Conservation (phyloP, 2,113 vertebrate species). For the Mormyrus iriodes region DNA sequence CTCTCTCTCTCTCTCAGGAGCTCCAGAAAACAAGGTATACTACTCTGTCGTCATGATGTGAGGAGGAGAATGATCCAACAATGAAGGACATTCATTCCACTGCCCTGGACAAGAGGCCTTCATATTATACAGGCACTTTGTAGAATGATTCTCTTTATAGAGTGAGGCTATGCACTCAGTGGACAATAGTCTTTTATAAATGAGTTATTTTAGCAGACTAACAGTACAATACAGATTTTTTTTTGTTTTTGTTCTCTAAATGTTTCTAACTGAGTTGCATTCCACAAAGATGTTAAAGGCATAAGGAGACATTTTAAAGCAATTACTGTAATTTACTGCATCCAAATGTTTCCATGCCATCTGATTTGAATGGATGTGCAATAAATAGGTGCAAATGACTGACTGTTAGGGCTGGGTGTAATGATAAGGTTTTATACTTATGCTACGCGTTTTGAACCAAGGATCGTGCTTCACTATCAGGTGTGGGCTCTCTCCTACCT, state of each 20-base stretch:
- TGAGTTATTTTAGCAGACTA: neutral
- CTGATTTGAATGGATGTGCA: neutral
- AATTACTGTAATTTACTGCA: neutral
- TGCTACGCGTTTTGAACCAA: neutral
- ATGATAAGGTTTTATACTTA: too few species aligned
- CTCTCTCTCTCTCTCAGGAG: neutral
- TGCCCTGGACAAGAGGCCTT: neutral
- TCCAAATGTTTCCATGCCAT: neutral
- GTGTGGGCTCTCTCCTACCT: neutral
- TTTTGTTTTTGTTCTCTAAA: neutral
- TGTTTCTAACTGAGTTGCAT: neutral
- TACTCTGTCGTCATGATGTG: neutral
- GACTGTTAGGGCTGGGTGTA: neutral
- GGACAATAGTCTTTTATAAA: neutral
- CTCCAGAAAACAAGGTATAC: neutral
- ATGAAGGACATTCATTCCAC: neutral
- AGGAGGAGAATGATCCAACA: neutral
- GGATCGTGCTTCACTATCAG: neutral
- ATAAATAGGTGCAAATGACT: neutral
- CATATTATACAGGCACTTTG: neutral
- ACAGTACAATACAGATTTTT: neutral
- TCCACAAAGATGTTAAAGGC: neutral
- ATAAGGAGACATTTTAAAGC: neutral
- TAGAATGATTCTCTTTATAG: neutral
- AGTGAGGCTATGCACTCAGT: neutral